These are phyloP conservation scores for Strongylocentrotus purpuratus DNA, from an alignment of 35 echinoderm and acorn worm genomes.

Conservation along the genomic window DNA sequence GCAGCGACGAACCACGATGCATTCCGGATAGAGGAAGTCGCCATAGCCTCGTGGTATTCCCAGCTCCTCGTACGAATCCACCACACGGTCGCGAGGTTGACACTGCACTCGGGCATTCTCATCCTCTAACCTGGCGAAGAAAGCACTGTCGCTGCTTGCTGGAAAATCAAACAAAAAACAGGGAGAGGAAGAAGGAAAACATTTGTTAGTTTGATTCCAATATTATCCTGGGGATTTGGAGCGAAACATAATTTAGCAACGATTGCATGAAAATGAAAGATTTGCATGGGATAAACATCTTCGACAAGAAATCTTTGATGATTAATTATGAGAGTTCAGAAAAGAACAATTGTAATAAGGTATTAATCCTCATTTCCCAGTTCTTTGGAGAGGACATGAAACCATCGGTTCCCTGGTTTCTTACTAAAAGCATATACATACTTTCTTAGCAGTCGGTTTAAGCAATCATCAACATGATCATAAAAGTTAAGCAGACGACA, in stretches of 20 bases:
- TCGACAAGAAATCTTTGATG: not conserved
- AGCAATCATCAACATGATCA: no score
- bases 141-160: not conserved
- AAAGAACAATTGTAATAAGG: not conserved
- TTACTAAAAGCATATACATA: no score
- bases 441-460: no score
- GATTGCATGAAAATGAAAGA: not conserved
- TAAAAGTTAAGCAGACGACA: not conserved
- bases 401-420: no score
- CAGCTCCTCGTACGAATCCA: conserved; percentile 78
- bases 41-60: conserved; percentile 68
- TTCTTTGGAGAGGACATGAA: no score
- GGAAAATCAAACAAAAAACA: not conserved
- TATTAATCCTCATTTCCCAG: no score
- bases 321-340: not conserved
- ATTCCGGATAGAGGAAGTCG: conserved; percentile 66
- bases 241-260: not conserved
- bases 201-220: not conserved
- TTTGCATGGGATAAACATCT: not conserved
- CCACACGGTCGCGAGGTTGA: conserved; percentile 80
- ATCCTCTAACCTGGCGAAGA: conserved; percentile 54
- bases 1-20: conserved; percentile 76
- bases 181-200: not conserved
- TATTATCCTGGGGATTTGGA: not conserved
- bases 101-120: conserved; percentile 59